A percentile compares a stretch with the other conserved stretches of the same genome.
phyloP scores from a whole-genome alignment of 2,888 invertebrate species.

The Eupithecia subfuscata region DNA sequence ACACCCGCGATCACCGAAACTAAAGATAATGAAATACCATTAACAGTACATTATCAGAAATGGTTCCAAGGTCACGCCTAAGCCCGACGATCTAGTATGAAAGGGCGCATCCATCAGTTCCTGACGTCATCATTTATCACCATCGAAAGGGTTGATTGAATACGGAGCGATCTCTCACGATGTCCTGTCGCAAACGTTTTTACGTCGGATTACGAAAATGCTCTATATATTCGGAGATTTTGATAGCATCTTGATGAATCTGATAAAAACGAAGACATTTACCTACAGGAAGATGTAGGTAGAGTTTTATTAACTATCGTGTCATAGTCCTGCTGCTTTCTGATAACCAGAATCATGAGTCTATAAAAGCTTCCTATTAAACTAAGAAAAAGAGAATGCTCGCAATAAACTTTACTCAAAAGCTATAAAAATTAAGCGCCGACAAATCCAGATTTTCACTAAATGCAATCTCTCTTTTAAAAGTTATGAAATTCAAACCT shows the following conservation, averaged over 20 bases:
- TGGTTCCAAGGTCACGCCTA: conserved; percentile 35
- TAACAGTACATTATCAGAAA: conserved; percentile 19
- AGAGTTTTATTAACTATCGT: background rate
- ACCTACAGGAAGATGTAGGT: too few species aligned
- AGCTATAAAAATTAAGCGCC: conserved; percentile 6
- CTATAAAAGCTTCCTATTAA: background rate
- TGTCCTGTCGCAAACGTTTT: conserved; percentile 58
- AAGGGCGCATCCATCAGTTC: conserved; percentile 64
- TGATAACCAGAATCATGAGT: background rate
- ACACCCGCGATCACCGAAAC: background rate
- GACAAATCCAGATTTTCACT: conserved; percentile 12
- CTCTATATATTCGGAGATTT: conserved; percentile 44
- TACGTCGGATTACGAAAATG: conserved; percentile 52
- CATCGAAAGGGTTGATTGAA: conserved; percentile 74
- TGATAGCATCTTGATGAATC: conserved; percentile 23
- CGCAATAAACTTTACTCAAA: background rate
- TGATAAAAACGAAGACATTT: background rate
- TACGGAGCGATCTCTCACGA: conserved; percentile 64
- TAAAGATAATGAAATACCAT: background rate
- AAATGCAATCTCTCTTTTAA: conserved; percentile 17
- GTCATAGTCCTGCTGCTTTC: background rate
- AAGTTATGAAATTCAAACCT: conserved; percentile 23
- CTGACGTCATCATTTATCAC: conserved; percentile 73
- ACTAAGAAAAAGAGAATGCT: background rate
- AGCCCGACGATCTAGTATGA: conserved; percentile 44